A percentile compares a stretch with the other conserved stretches of the same genome.
These are phyloP conservation scores for Sweltsa coloradensis DNA, from an alignment of 1,140 invertebrate genomes.

Conservation along the genomic window DNA sequence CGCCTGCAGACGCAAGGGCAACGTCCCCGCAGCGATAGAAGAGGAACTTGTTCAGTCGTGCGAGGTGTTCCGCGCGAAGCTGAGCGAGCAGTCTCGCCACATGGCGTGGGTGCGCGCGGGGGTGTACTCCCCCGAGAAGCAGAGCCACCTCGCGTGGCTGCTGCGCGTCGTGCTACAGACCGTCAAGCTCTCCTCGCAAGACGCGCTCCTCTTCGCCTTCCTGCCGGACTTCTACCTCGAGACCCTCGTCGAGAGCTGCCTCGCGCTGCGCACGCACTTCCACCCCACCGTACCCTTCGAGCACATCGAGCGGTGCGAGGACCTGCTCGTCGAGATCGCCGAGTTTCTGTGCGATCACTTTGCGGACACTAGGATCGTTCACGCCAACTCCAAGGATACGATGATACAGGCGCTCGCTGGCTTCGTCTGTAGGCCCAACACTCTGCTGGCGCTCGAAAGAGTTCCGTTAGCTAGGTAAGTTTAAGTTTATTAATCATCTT, in stretches of 20 bases:
- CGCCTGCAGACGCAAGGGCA: constrained; percentile 19
- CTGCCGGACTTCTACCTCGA: constrained; percentile 74
- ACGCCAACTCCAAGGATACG: constrained; percentile 62
- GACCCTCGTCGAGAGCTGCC: constrained; percentile 51
- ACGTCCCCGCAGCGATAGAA: constrained; percentile 8
- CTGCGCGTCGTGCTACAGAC: constrained; percentile 42
- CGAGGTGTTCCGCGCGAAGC: constrained; percentile 40
- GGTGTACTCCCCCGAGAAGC: constrained; percentile 46
- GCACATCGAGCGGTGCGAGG: constrained; percentile 33
- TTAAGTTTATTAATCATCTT: not conserved
- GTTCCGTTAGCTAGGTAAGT: constrained; percentile 37
- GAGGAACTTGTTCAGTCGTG: constrained; percentile 34
- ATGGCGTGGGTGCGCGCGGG: constrained; percentile 49
- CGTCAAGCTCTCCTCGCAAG: constrained; percentile 39
- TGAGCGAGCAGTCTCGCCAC: constrained; percentile 41
- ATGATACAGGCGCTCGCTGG: constrained; percentile 63
- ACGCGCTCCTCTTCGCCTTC: constrained; percentile 58
- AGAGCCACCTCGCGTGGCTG: constrained; percentile 43
- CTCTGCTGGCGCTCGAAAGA: constrained; percentile 46
- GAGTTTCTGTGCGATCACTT: constrained; percentile 65
- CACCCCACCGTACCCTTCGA: constrained; percentile 47
- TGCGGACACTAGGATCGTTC: constrained; percentile 58
- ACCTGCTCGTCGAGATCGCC: constrained; percentile 46
- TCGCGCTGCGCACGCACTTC: constrained; percentile 43
- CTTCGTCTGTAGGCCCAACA: constrained; percentile 46